Evolutionary conservation across 2,113 vertebrate genomes (phyloP), one percentile per base, ranked within the genome.

Genomic region (Progne subis): DNA sequence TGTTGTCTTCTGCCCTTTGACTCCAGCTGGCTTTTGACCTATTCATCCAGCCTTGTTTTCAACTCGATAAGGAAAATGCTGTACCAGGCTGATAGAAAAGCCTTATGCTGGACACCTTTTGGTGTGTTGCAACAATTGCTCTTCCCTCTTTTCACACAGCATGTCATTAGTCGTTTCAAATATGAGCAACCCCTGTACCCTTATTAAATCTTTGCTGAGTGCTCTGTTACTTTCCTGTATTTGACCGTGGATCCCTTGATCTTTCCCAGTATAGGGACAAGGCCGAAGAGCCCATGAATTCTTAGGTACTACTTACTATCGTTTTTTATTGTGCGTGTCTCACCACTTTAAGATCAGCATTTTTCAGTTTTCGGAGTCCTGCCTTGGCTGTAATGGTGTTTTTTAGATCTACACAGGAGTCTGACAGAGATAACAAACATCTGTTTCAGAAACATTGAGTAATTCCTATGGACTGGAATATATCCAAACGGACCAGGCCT

Each of bases 161-260:
- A 47, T 21, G 1, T 84, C 0, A 13, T 77, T 95, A 0, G 0
- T 82, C 0, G 2, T 91, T 64, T 82, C n/a, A 41, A 53, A 49
- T 17, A 15, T 12, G 11, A 59, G 9, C 16, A 46, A 5, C 29
- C 26, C 1, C 0, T 76, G 15, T 82, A 3, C 6, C 9, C 39
- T 39, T 78, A 9, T 7, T 79, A 67, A 83, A 61, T 82, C 28
- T 78, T 78, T 24, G 23, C 34, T 59, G 46, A 18, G 15, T 55
- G 15, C 25, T 63, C n/a, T 53, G 21, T 82, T 65, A 52, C 5
- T 82, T 91, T 71, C 26, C 29, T 2, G 2, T 68, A 12, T 79
- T 82, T 83, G 43, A 44, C 72, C 43, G 26, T 49, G 13, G 13
- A 60, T 88, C 13, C 11, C 28, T 75, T 82, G 23, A 14, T 75